Base-by-base conservation (phyloP, 2,888 invertebrate genomes). In the Cephus pulcher region DNA sequence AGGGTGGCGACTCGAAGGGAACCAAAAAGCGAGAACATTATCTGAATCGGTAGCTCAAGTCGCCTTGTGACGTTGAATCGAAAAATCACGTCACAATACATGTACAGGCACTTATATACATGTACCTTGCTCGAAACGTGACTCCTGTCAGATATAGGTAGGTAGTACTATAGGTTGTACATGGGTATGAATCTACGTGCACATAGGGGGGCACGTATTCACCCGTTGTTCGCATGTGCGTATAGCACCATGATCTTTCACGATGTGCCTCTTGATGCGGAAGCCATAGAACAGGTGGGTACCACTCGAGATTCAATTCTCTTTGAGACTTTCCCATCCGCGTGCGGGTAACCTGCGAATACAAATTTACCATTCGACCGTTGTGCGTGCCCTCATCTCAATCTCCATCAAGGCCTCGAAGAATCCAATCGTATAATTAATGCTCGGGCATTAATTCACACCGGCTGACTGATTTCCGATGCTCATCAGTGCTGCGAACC, bases 361-460 rank as follows among this genome's bases (percentile, higher is more conserved):
- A 79, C 76, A 79, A 76, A 77, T 79, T 76, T 75, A 79, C 73
- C 74, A 69, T 69, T 68, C 75, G 76, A 76, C 76, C 79, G 76
- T 35, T 30, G 69, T 69, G 79, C 82, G 79, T 84, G 85, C 84
- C 84, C 85, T 79, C 83, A 78, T 79, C 80, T 81, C 83, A 85
- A 86, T 84, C 84, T 82, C 75, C 82, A 83, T 82, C 80, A 82
- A 81, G 84, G 81, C 84, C 83, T 79, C 84, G 82, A 80, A 82
- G 82, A 81, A 81, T 79, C 79, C 79, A 76, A 79, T 86, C 84
- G 86, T 86, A 87, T 90, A 90, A 90, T 90, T 90, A 89, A 90
- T 90, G 89, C 88, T 82, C 85, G 86, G 81, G 89, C 90, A 90
- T 90, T 89, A 90, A 90, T 90, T 90, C 90, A 86, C 89, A 85